Evolutionary conservation across 2,113 vertebrate genomes (phyloP).

Genomic region (Suncus etruscus): DNA sequence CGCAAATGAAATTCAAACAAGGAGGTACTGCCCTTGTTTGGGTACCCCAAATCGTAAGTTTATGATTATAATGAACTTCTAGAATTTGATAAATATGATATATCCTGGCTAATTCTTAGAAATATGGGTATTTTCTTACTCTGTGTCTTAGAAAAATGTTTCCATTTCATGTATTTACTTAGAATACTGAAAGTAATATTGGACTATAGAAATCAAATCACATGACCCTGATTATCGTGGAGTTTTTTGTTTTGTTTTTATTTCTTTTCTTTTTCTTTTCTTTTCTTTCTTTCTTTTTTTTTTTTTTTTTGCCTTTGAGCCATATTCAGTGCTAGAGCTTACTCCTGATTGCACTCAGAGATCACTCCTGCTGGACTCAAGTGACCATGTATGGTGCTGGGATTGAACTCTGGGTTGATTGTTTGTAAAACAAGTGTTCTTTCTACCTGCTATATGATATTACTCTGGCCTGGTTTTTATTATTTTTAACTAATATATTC

Average conservation of each 20-base stretch:
- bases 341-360: no score
- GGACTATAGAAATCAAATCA: no score
- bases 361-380: no score
- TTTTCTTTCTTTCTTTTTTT: no score
- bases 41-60: constrained; percentile 91
- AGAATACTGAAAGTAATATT: background rate
- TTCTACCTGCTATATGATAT: background rate
- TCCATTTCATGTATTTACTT: constrained; percentile 37
- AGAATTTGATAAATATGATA: background rate
- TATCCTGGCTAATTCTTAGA: constrained; percentile 23
- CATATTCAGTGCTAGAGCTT: no score
- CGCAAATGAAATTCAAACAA: constrained; percentile 90
- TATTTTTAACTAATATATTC: constrained; percentile 41
- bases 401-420: no score
- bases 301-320: no score
- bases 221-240: no score
- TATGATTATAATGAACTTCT: constrained; percentile 15
- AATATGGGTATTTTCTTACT: constrained; percentile 31
- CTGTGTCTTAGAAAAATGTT: constrained; percentile 54
- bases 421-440: no score
- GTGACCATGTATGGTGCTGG: no score
- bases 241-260: no score
- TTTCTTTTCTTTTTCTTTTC: no score
- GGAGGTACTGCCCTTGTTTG: constrained; percentile 93
- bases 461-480: background rate